These are phyloP conservation scores for Himalopsyche tibetana DNA, from an alignment of 2,888 invertebrate genomes.

Conservation along the genomic window DNA sequence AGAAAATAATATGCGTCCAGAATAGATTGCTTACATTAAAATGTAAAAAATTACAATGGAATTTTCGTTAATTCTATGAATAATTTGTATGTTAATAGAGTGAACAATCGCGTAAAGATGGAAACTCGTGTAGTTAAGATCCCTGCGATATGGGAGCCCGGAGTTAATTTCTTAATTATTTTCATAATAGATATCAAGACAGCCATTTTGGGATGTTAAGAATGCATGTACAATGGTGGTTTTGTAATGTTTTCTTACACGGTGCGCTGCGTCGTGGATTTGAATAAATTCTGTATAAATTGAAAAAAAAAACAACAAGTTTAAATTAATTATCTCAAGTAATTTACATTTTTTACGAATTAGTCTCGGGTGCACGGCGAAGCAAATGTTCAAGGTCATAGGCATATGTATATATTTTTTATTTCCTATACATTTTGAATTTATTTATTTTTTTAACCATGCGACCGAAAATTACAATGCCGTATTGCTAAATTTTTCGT, in stretches of 20 bases:
- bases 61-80: slow-evolving; percentile 59
- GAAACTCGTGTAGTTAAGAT: slow-evolving; percentile 50
- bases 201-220: slow-evolving; percentile 41
- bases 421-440: not conserved
- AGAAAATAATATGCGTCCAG: slow-evolving; percentile 38
- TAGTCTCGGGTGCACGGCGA: slow-evolving; percentile 51
- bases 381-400: slow-evolving; percentile 45
- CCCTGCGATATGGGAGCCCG: slow-evolving; percentile 44
- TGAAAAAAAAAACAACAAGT: slow-evolving; percentile 47
- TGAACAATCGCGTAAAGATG: slow-evolving; percentile 53
- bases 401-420: slow-evolving; percentile 27
- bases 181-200: slow-evolving; percentile 52
- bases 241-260: slow-evolving; percentile 24
- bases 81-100: slow-evolving; percentile 59
- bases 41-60: slow-evolving; percentile 59
- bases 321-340: slow-evolving; percentile 51
- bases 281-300: slow-evolving; percentile 45
- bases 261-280: not conserved
- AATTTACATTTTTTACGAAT: slow-evolving; percentile 55
- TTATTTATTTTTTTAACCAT: not conserved
- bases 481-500: not conserved
- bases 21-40: slow-evolving; percentile 56
- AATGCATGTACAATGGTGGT: slow-evolving; percentile 28
- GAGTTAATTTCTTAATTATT: slow-evolving; percentile 56
- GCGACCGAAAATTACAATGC: not conserved